Evolutionary conservation across 2,888 invertebrate species (phyloP).

Genomic region (Philereme vetulata): DNA sequence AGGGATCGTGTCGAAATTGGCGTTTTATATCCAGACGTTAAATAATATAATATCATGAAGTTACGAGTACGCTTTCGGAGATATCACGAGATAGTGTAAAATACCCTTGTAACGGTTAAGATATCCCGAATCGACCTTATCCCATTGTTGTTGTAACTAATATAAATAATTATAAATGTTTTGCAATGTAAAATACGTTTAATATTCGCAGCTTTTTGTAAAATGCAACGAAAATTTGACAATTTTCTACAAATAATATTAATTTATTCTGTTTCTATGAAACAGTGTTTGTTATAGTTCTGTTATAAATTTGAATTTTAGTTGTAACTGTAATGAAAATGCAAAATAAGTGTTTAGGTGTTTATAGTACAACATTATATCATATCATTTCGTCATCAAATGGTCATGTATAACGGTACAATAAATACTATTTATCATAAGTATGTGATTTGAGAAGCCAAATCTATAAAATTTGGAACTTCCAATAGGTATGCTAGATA

Average conservation of each 20-base stretch:
- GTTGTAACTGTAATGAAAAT: slow-evolving; percentile 7
- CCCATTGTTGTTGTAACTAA: slow-evolving; percentile 50
- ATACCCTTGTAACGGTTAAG: slow-evolving; percentile 35
- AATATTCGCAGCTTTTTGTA: slow-evolving; percentile 59
- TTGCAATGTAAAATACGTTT: slow-evolving; percentile 21
- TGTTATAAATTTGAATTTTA: slow-evolving; percentile 17
- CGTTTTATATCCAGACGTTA: background rate
- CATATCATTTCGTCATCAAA: slow-evolving; percentile 58
- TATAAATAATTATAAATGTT: slow-evolving; percentile 14
- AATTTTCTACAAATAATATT: slow-evolving; percentile 39
- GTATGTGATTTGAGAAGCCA: slow-evolving; percentile 20
- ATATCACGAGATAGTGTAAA: slow-evolving; percentile 3
- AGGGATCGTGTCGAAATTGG: slow-evolving; percentile 20
- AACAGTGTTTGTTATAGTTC: slow-evolving; percentile 38
- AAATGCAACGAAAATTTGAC: slow-evolving; percentile 65
- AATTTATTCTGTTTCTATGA: slow-evolving; percentile 53
- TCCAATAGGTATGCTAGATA: slow-evolving; percentile 8
- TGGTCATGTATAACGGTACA: slow-evolving; percentile 55
- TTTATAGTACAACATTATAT: slow-evolving; percentile 59
- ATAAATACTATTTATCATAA: slow-evolving; percentile 55
- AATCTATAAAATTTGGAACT: slow-evolving; percentile 5
- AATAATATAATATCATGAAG: slow-evolving; percentile 24
- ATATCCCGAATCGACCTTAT: slow-evolving; percentile 38
- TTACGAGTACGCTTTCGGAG: background rate
- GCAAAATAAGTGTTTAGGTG: slow-evolving; percentile 15